Conservation (phyloP, 2,888 invertebrate genomes). For the Priocnemis perturbator region DNA sequence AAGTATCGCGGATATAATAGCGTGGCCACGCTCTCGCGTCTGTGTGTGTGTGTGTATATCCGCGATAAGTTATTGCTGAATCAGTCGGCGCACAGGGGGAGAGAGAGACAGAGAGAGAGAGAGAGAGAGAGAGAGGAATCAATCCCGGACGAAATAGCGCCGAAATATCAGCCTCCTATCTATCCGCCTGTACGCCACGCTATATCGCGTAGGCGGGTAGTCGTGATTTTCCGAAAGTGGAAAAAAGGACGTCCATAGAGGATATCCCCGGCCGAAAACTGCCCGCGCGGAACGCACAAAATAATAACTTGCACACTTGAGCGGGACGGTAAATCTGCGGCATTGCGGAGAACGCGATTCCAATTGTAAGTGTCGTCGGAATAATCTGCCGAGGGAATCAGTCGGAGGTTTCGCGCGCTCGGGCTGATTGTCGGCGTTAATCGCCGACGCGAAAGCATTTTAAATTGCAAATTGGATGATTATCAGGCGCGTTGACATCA, state of each 20-base stretch:
- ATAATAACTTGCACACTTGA: not conserved
- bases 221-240: not conserved
- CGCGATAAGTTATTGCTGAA: conserved; percentile 53
- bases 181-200: not conserved
- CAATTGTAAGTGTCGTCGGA: no score
- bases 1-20: conserved; percentile 29
- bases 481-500: no score
- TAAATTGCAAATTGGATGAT: no score
- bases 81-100: conserved; percentile 25
- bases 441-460: conserved; percentile 13
- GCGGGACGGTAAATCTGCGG: no score
- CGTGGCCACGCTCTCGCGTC: not conserved
- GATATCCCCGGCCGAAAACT: not conserved
- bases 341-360: no score
- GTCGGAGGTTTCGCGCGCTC: no score
- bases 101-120: not conserved
- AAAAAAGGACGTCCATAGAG: conserved; percentile 3
- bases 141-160: conserved; percentile 31
- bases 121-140: conserved; percentile 8
- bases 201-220: not conserved
- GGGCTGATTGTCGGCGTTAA: no score
- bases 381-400: no score
- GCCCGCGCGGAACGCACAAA: conserved; percentile 1
- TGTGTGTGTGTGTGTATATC: conserved; percentile 29
- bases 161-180: conserved; percentile 16